Percentiles rank a stretch among this genome's conserved stretches.
Evolutionary conservation across 2,888 invertebrate species (phyloP).

Genomic region (Caenorhabditis drosophilae): DNA sequence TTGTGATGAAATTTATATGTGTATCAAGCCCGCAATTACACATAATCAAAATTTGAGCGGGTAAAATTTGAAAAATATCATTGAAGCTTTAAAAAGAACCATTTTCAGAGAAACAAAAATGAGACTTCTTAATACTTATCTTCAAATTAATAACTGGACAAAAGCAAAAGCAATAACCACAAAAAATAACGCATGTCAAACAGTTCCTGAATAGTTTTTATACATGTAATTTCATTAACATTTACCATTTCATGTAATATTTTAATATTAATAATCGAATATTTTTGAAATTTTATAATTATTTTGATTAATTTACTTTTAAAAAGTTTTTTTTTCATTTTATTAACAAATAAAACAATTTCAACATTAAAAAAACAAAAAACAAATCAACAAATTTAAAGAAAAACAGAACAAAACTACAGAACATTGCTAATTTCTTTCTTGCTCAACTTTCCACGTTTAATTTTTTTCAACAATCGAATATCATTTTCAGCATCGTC

Average conservation of each 20-base stretch:
- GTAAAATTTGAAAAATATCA: conserved; percentile 10
- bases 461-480: conserved; percentile 71
- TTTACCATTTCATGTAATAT: too few relatives aligned
- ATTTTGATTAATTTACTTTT: too few relatives aligned
- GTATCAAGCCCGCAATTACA: conserved; percentile 48
- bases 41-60: conserved; percentile 46
- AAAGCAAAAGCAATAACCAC: conserved; percentile 11
- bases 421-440: conserved; percentile 63
- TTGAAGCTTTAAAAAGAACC: not conserved
- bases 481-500: conserved; percentile 70
- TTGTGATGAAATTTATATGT: conserved; percentile 52
- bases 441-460: conserved; percentile 70
- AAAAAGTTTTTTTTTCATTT: not conserved
- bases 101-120: conserved; percentile 33
- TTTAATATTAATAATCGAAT: too few relatives aligned
- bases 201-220: too few relatives aligned
- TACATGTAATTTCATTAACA: too few relatives aligned
- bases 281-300: too few relatives aligned
- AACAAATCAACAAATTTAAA: conserved; percentile 9
- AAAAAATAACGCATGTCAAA: not conserved
- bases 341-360: not conserved
- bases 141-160: conserved; percentile 43
- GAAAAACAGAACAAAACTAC: conserved; percentile 9
- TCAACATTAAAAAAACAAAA: conserved; percentile 12
- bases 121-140: conserved; percentile 36